phyloP scores from a whole-genome alignment of 2,888 invertebrate species.

The Clunio marinus region DNA sequence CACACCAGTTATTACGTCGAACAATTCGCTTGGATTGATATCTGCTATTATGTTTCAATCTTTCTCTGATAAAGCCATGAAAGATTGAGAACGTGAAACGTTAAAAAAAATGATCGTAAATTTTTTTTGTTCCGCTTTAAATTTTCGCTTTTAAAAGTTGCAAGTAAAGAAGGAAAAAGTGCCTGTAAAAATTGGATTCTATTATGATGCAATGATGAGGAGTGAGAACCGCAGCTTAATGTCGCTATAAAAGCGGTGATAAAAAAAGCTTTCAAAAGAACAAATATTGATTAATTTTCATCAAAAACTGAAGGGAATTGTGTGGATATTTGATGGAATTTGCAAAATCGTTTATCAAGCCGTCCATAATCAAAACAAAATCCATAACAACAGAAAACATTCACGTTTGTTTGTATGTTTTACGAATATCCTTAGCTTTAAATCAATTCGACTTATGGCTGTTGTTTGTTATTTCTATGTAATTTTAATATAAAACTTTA shows the following conservation, averaged over 20 bases:
- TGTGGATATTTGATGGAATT: not conserved
- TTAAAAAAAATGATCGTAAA: not conserved
- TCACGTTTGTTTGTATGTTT: not conserved
- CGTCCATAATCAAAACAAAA: not conserved
- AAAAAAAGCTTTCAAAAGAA: not conserved
- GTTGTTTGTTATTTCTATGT: not conserved
- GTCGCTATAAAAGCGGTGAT: not conserved
- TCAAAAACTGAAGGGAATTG: not conserved
- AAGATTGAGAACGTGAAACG: not conserved
- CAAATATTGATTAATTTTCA: not conserved
- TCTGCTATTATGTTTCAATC: constrained; percentile 16
- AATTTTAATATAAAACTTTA: no score
- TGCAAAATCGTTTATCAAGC: not conserved
- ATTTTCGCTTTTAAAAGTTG: not conserved
- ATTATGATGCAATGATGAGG: constrained; percentile 12
- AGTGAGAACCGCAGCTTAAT: not conserved
- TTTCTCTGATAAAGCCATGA: not conserved
- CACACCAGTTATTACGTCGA: not conserved
- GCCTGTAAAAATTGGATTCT: not conserved
- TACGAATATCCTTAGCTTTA: not conserved
- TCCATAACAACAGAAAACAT: not conserved
- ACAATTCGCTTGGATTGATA: not conserved
- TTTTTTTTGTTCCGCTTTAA: not conserved
- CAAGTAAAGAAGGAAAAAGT: not conserved
- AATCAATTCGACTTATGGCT: not conserved